phyloP scores from a whole-genome alignment of 1,140 invertebrate species.

The Lepidurus arcticus region DNA sequence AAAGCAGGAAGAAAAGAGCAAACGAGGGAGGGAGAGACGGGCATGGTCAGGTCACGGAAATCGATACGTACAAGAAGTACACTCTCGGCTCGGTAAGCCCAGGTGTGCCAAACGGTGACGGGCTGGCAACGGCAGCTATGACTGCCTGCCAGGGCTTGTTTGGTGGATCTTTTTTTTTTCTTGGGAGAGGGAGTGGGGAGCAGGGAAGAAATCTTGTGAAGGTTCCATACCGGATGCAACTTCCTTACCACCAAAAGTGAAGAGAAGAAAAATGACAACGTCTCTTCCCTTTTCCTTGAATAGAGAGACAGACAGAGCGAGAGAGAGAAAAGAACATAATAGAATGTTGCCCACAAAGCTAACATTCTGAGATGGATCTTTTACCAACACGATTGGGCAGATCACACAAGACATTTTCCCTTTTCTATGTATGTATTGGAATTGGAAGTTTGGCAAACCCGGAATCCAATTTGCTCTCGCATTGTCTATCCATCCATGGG shows the following conservation, averaged over 20 bases:
- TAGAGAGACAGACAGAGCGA: no score
- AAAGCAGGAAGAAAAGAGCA: not conserved
- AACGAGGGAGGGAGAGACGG: not conserved
- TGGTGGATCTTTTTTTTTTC: not conserved
- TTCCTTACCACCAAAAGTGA: no score
- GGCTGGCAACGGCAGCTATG: not conserved
- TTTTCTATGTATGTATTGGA: not conserved
- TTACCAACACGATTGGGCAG: not conserved
- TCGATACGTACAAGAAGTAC: not conserved
- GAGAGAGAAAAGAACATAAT: not conserved
- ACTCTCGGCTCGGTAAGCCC: not conserved
- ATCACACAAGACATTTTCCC: not conserved
- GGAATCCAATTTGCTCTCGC: not conserved
- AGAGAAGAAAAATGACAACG: no score
- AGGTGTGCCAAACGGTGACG: not conserved
- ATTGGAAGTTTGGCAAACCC: not conserved
- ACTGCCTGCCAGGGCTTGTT: not conserved
- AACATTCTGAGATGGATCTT: not conserved
- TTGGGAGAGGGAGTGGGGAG: not conserved
- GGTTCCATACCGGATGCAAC: no score
- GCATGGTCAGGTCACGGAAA: slow-evolving; percentile 6
- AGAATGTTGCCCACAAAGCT: not conserved
- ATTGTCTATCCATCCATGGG: no score
- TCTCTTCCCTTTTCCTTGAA: no score
- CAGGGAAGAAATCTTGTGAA: no score